Evolutionary conservation across 2,797 vertebrate species (phyloP), one percentile per base, ranked within the genome.

Genomic region (Eidolon dupreanum): DNA sequence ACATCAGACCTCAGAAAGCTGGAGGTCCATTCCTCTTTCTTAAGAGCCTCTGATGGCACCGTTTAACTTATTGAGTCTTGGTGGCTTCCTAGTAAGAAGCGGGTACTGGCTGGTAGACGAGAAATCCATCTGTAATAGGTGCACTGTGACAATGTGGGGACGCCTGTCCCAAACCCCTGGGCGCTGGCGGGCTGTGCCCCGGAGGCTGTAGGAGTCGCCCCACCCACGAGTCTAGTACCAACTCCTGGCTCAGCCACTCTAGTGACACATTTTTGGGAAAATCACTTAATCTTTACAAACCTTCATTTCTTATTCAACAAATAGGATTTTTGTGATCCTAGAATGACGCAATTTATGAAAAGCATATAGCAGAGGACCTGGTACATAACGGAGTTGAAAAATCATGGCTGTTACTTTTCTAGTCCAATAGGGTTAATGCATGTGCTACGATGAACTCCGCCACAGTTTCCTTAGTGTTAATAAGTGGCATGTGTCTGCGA

Each of bases 151-250:
- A 6, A 41, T 41, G 38, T 41, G 38, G 38, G 38, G 38, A 41
- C 38, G 6, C 38, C 5, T 41, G 5, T 4, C 43, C n/a, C n/a
- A 7, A 22, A 33, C 33, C 3, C 36, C 43, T 17, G 10, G 43
- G 16, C 51, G 6, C 6, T 8, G 33, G 28, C 0, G 33, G 6
- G 9, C 0, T 9, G 1, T 33, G 0, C 22, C 1, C 2, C 5
- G 26, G 6, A 20, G 22, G 31, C 22, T 2, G 20, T 1, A 13
- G 6, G 68, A 57, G 7, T n/a, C 8, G 2, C 8, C 22, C 13
- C 73, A 20, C 66, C 26, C 3, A 57, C 38, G 31, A 63, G 15
- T 2, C 24, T 5, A 22, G 4, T 28, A 57, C 26, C 22, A 28
- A 63, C 26, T 31, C 28, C 43, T 26, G 51, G 13, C 9, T 55